phyloP scores from a whole-genome alignment of 2,113 vertebrate species.

The Clarias macrocephalus region DNA sequence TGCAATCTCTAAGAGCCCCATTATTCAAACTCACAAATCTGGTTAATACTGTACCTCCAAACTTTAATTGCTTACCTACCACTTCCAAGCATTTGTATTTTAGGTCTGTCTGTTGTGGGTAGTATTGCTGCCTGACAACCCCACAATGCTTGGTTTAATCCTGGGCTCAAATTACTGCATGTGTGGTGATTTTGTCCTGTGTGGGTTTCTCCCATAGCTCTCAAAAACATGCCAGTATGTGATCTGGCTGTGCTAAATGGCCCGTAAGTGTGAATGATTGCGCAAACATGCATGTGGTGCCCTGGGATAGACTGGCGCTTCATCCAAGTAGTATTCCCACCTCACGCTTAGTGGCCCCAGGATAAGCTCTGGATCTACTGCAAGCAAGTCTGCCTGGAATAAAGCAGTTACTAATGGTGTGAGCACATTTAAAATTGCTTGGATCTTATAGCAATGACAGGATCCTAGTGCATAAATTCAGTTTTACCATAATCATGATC shows the following conservation, averaged over 20 bases:
- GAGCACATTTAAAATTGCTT: too few relatives aligned
- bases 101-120: background rate
- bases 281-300: background rate
- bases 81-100: background rate
- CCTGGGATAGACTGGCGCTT: background rate
- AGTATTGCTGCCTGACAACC: background rate
- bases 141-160: background rate
- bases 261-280: background rate
- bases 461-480: background rate
- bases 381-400: background rate
- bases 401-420: background rate
- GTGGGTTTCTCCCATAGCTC: background rate
- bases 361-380: background rate
- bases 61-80: background rate
- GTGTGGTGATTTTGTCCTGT: background rate
- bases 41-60: background rate
- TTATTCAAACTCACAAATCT: background rate
- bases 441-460: background rate
- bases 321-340: background rate
- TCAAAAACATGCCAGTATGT: background rate
- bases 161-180: background rate
- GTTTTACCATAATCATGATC: background rate
- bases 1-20: background rate
- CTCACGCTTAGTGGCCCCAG: background rate
- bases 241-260: background rate